phyloP scores from a whole-genome alignment of 2,797 vertebrate species.

The Gastrophryne carolinensis region DNA sequence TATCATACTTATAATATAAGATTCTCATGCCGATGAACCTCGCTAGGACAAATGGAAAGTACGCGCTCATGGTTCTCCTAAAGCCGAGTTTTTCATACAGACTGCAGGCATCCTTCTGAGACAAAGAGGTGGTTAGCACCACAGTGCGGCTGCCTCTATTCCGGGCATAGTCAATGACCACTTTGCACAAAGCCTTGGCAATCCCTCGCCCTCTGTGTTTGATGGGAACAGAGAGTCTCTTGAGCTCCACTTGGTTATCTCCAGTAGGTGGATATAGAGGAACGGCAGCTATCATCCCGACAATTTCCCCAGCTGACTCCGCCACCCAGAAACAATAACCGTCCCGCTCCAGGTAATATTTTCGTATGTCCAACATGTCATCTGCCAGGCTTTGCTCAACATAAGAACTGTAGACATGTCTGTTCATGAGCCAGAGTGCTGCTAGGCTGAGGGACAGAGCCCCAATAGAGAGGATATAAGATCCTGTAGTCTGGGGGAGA shows the following conservation, averaged over 20 bases:
- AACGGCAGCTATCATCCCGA: constrained; percentile 56
- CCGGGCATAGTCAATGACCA: constrained; percentile 32
- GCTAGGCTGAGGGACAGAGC: background rate
- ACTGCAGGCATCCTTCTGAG: constrained; percentile 50
- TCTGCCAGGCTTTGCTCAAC: background rate
- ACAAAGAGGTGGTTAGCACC: constrained; percentile 52
- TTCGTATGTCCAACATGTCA: constrained; percentile 53
- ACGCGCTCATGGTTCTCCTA: constrained; percentile 26
- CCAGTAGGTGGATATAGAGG: background rate
- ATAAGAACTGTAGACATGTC: background rate
- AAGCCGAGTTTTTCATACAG: constrained; percentile 59
- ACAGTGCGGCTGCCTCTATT: constrained; percentile 37
- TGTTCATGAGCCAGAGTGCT: background rate
- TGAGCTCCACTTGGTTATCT: constrained; percentile 48
- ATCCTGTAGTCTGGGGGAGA: constrained; percentile 12
- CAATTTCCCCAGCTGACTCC: constrained; percentile 53
- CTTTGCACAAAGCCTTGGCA: constrained; percentile 4
- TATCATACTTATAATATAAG: constrained; percentile 69
- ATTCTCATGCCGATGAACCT: constrained; percentile 68
- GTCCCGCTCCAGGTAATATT: constrained; percentile 11
- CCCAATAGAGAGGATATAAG: background rate
- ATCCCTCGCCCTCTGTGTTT: constrained; percentile 50
- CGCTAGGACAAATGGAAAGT: constrained; percentile 54
- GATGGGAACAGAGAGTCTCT: constrained; percentile 52
- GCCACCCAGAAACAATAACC: constrained; percentile 65